phyloP scores from a whole-genome alignment of 2,888 invertebrate genomes.

The Leptura quadrifasciata region DNA sequence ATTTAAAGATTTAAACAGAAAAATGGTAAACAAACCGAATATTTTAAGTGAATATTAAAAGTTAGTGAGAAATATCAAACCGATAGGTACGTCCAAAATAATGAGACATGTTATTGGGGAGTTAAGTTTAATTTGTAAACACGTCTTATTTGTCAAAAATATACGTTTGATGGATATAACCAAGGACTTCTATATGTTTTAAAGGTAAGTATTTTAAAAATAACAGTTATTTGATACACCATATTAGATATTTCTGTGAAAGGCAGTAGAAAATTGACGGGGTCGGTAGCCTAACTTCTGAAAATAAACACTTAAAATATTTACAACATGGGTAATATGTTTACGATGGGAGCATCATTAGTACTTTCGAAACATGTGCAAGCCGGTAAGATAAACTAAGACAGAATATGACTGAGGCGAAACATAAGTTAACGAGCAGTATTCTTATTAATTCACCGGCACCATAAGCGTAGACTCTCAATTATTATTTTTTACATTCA shows the following conservation, averaged over 20 bases:
- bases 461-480: conserved; percentile 4
- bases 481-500: too few species aligned
- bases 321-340: conserved; percentile 44
- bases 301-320: conserved; percentile 39
- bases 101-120: too few species aligned
- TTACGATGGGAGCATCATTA: conserved; percentile 47
- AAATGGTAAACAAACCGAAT: too few species aligned
- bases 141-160: too few species aligned
- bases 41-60: too few species aligned
- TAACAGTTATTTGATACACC: conserved; percentile 10
- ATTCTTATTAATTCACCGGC: conserved; percentile 21
- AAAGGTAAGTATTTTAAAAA: conserved; percentile 1
- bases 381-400: conserved; percentile 26
- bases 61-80: too few species aligned
- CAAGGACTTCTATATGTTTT: neutral
- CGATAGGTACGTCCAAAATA: too few species aligned
- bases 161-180: neutral
- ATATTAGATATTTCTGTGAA: conserved; percentile 7
- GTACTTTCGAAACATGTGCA: conserved; percentile 46
- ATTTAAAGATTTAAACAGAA: too few species aligned
- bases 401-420: conserved; percentile 21
- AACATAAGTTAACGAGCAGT: conserved; percentile 21
- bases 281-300: conserved; percentile 35
- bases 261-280: conserved; percentile 27
- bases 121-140: too few species aligned